These are phyloP conservation scores for Lanistes nyassanus DNA, from an alignment of 1,140 invertebrate genomes.

Conservation along the genomic window DNA sequence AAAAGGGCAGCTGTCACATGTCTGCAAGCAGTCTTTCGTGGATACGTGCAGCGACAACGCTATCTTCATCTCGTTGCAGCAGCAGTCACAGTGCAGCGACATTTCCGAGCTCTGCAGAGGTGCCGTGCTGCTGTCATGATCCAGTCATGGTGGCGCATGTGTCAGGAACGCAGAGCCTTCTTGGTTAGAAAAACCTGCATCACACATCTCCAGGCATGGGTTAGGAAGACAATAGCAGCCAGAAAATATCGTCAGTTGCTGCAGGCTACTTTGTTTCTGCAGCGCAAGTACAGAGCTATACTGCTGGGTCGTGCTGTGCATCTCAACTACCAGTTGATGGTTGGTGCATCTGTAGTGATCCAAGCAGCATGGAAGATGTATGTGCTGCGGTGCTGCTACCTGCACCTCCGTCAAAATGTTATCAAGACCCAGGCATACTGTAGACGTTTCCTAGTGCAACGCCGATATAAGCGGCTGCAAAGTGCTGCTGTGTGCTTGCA, in stretches of 20 bases:
- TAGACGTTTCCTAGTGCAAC: constrained; percentile 22
- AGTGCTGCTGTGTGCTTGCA: constrained; percentile 41
- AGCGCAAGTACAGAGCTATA: constrained; percentile 39
- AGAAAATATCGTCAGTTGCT: constrained; percentile 30
- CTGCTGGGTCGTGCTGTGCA: neutral
- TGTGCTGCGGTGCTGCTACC: constrained; percentile 20
- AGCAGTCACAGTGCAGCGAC: neutral
- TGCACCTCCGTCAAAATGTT: constrained; percentile 21
- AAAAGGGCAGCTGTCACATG: neutral
- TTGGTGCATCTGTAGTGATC: constrained; percentile 28
- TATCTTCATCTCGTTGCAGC: neutral
- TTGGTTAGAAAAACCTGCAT: neutral
- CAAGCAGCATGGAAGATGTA: constrained; percentile 38
- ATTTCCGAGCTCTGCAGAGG: neutral
- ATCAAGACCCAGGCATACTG: constrained; percentile 35
- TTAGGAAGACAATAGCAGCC: neutral
- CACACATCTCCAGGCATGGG: neutral
- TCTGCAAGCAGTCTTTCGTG: neutral
- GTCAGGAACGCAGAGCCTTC: neutral
- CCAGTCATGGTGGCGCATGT: constrained; percentile 15
- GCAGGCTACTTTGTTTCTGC: constrained; percentile 48
- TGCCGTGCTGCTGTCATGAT: constrained; percentile 5
- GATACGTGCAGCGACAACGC: neutral
- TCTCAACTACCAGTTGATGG: constrained; percentile 29
- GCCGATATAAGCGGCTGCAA: constrained; percentile 14